phyloP scores from a whole-genome alignment of 2,113 vertebrate species.

The Ailurus styani region DNA sequence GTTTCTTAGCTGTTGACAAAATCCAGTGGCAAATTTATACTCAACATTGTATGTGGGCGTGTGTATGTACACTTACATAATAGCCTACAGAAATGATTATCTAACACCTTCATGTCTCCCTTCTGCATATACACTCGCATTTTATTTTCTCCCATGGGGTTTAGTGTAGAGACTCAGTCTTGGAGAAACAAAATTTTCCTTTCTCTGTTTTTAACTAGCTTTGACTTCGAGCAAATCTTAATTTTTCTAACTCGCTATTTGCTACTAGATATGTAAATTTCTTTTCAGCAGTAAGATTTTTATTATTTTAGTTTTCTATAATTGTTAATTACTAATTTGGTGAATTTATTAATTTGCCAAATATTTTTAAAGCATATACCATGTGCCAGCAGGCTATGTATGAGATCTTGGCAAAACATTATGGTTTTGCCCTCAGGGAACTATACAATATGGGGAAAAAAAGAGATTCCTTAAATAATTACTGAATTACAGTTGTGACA shows the following conservation, averaged over 20 bases:
- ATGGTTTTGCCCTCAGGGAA: not conserved
- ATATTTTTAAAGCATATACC: not conserved
- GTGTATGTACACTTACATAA: not conserved
- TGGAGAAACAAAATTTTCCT: not conserved
- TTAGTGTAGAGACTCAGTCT: not conserved
- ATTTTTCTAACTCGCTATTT: not conserved
- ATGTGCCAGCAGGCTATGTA: not conserved
- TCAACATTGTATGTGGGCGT: not conserved
- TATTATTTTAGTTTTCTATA: not conserved
- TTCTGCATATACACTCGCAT: not conserved
- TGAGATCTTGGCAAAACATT: not conserved
- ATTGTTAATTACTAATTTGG: not conserved
- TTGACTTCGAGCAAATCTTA: not conserved
- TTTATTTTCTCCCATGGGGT: not conserved
- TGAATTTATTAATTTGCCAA: not conserved
- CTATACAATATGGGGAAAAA: not conserved
- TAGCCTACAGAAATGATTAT: constrained; percentile 28
- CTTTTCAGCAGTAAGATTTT: not conserved
- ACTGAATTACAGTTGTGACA: not conserved
- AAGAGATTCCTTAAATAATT: not conserved
- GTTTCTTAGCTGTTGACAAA: not conserved
- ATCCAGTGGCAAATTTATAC: not conserved
- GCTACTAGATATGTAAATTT: not conserved
- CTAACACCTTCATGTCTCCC: not conserved
- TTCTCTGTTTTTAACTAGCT: not conserved